Percentiles rank a stretch among this genome's conserved stretches.
Conservation (phyloP, 2,113 vertebrate species). For the Tyto alba region DNA sequence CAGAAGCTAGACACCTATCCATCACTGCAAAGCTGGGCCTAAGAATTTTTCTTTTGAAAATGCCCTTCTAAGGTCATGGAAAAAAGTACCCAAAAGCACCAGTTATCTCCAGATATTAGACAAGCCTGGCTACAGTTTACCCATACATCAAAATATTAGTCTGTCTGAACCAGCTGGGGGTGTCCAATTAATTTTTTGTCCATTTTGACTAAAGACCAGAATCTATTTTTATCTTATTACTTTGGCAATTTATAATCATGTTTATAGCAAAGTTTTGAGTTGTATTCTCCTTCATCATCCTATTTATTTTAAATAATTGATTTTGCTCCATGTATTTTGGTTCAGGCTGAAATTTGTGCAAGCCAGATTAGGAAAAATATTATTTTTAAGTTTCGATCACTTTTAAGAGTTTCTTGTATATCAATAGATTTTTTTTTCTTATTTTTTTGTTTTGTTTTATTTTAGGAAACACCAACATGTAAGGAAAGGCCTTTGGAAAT, state of each 20-base stretch:
- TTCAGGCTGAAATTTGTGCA: neutral
- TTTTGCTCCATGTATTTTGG: neutral
- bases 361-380: neutral
- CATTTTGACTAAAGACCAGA: neutral
- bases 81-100: neutral
- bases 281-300: neutral
- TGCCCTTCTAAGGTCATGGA: neutral
- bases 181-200: neutral
- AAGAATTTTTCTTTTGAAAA: neutral
- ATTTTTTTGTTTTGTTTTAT: neutral
- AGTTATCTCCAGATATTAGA: neutral
- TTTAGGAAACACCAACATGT: constrained; percentile 72
- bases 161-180: neutral
- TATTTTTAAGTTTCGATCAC: neutral
- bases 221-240: neutral
- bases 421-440: neutral
- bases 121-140: neutral
- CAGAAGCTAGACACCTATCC: neutral
- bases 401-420: neutral
- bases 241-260: neutral
- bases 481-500: constrained; percentile 67
- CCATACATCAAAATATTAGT: neutral
- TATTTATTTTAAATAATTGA: neutral
- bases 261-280: neutral
- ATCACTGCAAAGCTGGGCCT: neutral